Evolutionary conservation across 2,113 vertebrate species (phyloP).

Genomic region (Columbina picui): DNA sequence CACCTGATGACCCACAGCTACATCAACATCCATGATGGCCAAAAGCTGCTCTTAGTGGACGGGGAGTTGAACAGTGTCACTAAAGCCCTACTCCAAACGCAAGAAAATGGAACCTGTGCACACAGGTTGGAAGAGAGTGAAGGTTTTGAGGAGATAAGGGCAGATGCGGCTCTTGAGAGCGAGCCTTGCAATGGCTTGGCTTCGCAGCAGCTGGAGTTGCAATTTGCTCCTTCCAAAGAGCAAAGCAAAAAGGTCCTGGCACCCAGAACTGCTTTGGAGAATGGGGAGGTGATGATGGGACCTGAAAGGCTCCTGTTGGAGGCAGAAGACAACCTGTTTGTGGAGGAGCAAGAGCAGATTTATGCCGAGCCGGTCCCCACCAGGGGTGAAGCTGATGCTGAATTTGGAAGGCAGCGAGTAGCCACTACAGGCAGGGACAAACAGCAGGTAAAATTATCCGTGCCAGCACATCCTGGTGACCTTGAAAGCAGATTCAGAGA

Average conservation of each 20-base stretch:
- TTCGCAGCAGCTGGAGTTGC: constrained; percentile 7
- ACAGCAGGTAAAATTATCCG: not conserved
- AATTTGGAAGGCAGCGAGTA: constrained; percentile 4
- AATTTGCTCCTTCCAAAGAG: not conserved
- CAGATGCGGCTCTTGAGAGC: not conserved
- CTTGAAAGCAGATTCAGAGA: not conserved
- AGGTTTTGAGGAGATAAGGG: constrained; percentile 2
- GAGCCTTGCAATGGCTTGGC: not conserved
- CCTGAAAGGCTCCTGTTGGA: not conserved
- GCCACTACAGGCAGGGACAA: not conserved
- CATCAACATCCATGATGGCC: constrained; percentile 84
- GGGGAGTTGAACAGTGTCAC: constrained; percentile 65
- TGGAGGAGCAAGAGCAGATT: not conserved
- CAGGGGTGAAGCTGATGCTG: not conserved
- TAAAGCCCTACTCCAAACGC: not conserved
- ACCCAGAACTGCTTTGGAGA: not conserved
- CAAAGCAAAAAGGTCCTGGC: not conserved
- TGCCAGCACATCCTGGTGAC: not conserved
- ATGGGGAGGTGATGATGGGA: not conserved
- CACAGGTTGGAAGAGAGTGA: not conserved
- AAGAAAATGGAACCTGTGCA: not conserved
- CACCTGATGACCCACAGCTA: constrained; percentile 91
- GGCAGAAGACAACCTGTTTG: not conserved
- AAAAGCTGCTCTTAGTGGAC: constrained; percentile 86
- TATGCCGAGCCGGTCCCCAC: not conserved